Evolutionary conservation across 1,140 invertebrate genomes (phyloP), one percentile per base, ranked within the genome.

Genomic region (Aradophagus sp.): DNA sequence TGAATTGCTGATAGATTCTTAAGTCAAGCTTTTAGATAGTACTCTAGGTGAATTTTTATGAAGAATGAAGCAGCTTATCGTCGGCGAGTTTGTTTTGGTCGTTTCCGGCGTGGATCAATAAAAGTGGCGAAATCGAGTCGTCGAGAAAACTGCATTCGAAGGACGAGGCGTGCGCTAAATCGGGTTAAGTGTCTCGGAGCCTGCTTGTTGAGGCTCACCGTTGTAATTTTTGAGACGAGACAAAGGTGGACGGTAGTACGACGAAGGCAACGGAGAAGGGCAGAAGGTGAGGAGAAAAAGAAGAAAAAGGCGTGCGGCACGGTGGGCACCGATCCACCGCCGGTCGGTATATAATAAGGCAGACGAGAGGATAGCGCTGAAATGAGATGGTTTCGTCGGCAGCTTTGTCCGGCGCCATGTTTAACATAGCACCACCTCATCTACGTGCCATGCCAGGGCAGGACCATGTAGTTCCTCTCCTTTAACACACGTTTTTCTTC

Each of bases 311-410:
- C 59, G n/a, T 44, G 59, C 67, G 56, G 67, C 69, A 72, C 73
- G 74, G 65, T 73, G 77, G 67, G 68, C 61, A 70, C 73, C 66
- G 70, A 75, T 76, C 72, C 65, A 75, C 58, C 65, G 76, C 58
- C 67, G 65, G 73, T 75, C 67, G 76, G 76, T 78, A 76, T 82
- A 84, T 82, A 83, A 84, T 84, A 82, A 84, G 80, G 75, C 77
- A 80, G 79, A 78, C 76, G 72, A 76, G 73, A 79, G 80, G 80
- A 80, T 82, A 79, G 79, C 77, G 77, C 78, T 81, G 79, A 84
- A 84, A 84, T 84, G 81, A 83, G 83, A 81, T 81, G 79, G 80
- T 83, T 80, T 84, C 80, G 80, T 83, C 81, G 81, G 82, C 78
- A 84, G 80, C 81, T 84, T 84, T 85, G 80, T 83, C 76, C 80